These are phyloP conservation scores for Achatina immaculata DNA, from an alignment of 1,140 invertebrate species.

Conservation along the genomic window DNA sequence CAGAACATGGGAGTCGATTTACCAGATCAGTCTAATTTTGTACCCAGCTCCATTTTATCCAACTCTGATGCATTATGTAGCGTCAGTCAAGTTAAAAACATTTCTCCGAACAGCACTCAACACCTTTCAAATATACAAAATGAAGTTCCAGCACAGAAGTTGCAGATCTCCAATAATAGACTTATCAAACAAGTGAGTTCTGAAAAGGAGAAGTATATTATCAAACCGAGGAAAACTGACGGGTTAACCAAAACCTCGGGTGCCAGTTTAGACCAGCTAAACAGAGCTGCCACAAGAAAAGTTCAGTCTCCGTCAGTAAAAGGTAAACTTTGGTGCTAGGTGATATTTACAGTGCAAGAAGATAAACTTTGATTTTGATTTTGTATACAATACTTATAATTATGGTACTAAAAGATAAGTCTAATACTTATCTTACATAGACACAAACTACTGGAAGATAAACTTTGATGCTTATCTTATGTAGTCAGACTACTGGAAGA, in stretches of 20 bases:
- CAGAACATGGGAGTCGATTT: neutral
- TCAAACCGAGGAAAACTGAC: constrained; percentile 9
- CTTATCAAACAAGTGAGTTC: neutral
- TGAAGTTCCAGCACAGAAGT: neutral
- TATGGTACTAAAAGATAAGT: no score
- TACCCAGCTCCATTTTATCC: neutral
- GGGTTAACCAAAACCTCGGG: neutral
- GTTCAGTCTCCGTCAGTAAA: neutral
- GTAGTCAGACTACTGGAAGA: no score
- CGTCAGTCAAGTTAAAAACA: neutral
- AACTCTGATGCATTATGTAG: neutral
- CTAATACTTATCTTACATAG: no score
- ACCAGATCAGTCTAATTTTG: neutral
- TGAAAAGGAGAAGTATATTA: constrained; percentile 22
- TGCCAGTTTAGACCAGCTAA: neutral
- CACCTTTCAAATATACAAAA: neutral
- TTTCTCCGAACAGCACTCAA: neutral
- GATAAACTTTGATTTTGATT: no score
- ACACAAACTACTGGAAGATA: no score
- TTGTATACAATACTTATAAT: no score
- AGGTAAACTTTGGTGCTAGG: neutral
- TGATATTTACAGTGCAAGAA: no score
- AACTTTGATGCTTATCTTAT: no score
- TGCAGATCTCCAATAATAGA: neutral
- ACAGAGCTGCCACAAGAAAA: neutral